Evolutionary conservation across 1,140 invertebrate genomes (phyloP), one percentile per base, ranked within the genome.

Genomic region (Megalopta genalis): DNA sequence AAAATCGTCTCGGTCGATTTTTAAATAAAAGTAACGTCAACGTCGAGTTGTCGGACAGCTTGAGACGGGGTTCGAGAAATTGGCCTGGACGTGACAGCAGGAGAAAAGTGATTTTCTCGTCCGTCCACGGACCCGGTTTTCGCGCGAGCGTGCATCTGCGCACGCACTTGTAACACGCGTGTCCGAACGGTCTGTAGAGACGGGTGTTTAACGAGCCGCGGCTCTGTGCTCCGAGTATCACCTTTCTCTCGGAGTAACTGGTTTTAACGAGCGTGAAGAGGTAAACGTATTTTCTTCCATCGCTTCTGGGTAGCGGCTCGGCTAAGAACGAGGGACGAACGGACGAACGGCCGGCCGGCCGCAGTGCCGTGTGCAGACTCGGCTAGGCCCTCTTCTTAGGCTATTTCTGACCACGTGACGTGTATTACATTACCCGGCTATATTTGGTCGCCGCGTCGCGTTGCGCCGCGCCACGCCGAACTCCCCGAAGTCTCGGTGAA

Each of bases 371-470:
- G 91, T 90, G 92, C 92, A 93, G 86, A 86, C 84, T 76, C 82
- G 76, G 83, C 88, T 89, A 90, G 87, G 81, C 77, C 82, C 76
- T 87, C 87, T 89, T 89, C 87, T 88, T 88, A 87, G 81, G 88
- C 86, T 93, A 93, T 93, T 93, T 93, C 88, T 90, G 90, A 89
- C 82, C 86, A 87, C 87, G 88, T 93, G 88, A 92, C 88, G 88
- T 92, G 90, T 92, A 92, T 93, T 92, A 91, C 91, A 92, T 93
- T 92, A 92, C 91, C 83, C 70, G 52, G 72, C 91, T 93, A 92
- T 93, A 93, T 92, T 93, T 93, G 91, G 92, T 81, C 77, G 82
- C 87, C 75, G 82, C 62, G 32, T 32, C 32, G 32, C 32, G 32
- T 32, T 32, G 32, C 32, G 32, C 32, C 32, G 32, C 32, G 32